These are phyloP conservation scores for Elgaria multicarinata DNA, from an alignment of 2,113 vertebrate species.

Conservation along the genomic window DNA sequence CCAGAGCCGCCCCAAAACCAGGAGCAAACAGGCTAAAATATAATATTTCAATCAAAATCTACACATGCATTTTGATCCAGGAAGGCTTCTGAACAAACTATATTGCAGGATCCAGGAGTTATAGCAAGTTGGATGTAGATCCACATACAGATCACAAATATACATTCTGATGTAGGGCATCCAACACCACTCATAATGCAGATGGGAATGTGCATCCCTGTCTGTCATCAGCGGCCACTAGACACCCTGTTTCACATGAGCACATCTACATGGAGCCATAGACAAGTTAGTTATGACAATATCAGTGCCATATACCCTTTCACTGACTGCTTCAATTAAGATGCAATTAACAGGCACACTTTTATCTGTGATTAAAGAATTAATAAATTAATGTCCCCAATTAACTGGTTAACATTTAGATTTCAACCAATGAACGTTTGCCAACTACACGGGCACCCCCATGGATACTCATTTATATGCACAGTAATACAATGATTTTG, in stretches of 20 bases:
- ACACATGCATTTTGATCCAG: background rate
- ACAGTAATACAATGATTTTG: constrained; percentile 6
- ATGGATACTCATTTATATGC: constrained; percentile 9
- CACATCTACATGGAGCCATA: background rate
- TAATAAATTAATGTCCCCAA: constrained; percentile 14
- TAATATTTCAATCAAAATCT: background rate
- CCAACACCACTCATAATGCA: background rate
- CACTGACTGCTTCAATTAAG: background rate
- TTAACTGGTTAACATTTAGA: background rate
- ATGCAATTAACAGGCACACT: background rate
- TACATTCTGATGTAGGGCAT: background rate
- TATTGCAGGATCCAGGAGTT: background rate
- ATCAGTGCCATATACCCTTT: background rate
- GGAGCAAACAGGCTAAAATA: background rate
- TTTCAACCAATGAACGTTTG: constrained; percentile 8
- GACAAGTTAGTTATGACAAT: background rate
- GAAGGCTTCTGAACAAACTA: background rate
- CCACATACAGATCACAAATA: background rate
- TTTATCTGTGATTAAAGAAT: constrained; percentile 15
- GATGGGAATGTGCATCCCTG: background rate
- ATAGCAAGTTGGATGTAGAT: background rate
- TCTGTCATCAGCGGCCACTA: background rate
- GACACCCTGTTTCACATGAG: background rate
- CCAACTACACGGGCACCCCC: background rate
- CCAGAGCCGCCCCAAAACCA: background rate